phyloP scores from a whole-genome alignment of 2,888 invertebrate genomes.

The Tachina fera region DNA sequence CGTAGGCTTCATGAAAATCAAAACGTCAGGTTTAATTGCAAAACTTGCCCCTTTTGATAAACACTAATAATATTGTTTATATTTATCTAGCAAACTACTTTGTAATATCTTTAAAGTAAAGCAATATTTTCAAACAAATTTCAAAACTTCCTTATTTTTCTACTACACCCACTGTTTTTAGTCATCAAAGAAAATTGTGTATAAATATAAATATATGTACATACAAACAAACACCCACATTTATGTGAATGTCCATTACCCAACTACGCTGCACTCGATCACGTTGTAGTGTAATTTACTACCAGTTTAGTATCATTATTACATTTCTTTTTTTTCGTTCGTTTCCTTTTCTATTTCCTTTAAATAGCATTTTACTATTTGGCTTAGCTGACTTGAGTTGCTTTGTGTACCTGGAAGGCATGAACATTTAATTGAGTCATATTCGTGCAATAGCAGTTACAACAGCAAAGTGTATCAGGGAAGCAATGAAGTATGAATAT shows the following conservation, averaged over 20 bases:
- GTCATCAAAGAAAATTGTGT: too few relatives aligned
- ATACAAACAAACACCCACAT: neutral
- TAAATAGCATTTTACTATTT: slow-evolving; percentile 42
- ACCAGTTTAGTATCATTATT: slow-evolving; percentile 48
- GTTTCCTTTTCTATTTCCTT: slow-evolving; percentile 20
- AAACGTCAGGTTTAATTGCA: too few relatives aligned
- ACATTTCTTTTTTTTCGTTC: neutral
- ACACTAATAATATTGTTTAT: too few relatives aligned
- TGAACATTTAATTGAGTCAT: slow-evolving; percentile 69
- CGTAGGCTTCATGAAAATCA: too few relatives aligned
- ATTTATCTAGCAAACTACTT: too few relatives aligned
- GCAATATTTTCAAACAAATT: too few relatives aligned
- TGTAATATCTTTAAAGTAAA: too few relatives aligned
- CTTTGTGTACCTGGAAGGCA: slow-evolving; percentile 60
- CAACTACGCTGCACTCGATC: slow-evolving; percentile 59
- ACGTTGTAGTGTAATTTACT: slow-evolving; percentile 68
- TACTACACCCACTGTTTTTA: neutral
- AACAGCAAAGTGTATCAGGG: slow-evolving; percentile 8
- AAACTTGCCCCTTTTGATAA: too few relatives aligned
- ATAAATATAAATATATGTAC: neutral
- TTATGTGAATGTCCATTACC: slow-evolving; percentile 47
- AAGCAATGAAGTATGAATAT: slow-evolving; percentile 55
- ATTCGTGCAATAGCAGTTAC: slow-evolving; percentile 30
- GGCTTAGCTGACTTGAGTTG: slow-evolving; percentile 56
- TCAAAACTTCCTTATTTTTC: neutral